Percentiles rank a stretch among this genome's conserved stretches.
Conservation (phyloP, 2,797 vertebrate species). For the Masticophis lateralis region DNA sequence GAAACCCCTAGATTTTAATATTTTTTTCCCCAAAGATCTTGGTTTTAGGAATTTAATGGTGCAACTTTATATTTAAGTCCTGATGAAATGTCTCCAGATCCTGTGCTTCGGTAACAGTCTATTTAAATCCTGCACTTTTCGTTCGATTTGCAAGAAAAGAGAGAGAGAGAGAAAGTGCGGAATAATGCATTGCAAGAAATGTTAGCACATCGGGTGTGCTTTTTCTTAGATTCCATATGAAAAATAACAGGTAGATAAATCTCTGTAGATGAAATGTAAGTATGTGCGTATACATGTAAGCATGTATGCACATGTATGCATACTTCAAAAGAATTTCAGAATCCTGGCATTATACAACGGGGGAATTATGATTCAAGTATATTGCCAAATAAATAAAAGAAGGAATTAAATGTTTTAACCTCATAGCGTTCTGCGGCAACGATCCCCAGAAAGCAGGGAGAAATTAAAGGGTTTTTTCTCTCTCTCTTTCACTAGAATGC, state of each 20-base stretch:
- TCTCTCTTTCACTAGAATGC: conserved; percentile 45
- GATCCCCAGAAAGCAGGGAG: conserved; percentile 3
- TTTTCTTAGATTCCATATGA: background rate
- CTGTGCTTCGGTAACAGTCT: background rate
- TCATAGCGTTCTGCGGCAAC: background rate
- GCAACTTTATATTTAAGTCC: background rate
- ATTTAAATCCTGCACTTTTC: background rate
- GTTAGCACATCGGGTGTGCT: background rate
- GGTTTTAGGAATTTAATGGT: background rate
- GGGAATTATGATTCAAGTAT: background rate
- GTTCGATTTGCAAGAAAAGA: background rate
- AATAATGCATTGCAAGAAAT: background rate
- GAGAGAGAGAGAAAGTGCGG: background rate
- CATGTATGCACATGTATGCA: background rate
- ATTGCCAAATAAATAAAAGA: background rate
- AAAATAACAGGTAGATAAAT: background rate
- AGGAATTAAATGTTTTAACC: background rate
- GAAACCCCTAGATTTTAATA: background rate
- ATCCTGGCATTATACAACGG: background rate
- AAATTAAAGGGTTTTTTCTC: conserved; percentile 50
- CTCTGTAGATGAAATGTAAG: background rate
- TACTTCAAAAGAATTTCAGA: background rate
- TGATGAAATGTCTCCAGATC: background rate
- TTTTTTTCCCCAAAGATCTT: background rate
- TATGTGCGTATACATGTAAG: background rate